These are phyloP conservation scores for Ischnura elegans DNA, from an alignment of 2,888 invertebrate species.

Conservation along the genomic window DNA sequence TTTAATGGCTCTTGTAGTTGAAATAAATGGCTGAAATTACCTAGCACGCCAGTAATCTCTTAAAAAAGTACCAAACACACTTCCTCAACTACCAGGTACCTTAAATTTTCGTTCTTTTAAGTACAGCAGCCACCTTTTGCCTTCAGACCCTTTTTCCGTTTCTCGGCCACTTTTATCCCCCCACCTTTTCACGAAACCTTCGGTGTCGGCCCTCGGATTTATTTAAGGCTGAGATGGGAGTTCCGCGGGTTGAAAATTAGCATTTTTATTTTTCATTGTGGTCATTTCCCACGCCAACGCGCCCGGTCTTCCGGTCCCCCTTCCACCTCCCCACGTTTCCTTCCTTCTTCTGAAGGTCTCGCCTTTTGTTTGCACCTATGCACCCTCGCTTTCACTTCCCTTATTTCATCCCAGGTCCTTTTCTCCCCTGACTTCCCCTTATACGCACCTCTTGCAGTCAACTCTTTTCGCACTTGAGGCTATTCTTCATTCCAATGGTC, in stretches of 20 bases:
- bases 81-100: too few species aligned
- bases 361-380: constrained; percentile 26
- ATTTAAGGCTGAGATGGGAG: too few species aligned
- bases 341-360: not conserved
- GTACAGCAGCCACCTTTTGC: not conserved
- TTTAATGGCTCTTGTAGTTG: too few species aligned
- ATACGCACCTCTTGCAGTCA: too few species aligned
- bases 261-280: constrained; percentile 63
- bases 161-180: not conserved
- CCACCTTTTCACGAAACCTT: constrained; percentile 17
- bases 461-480: too few species aligned
- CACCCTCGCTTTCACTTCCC: not conserved
- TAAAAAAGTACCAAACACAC: too few species aligned
- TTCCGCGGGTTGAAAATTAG: constrained; percentile 59
- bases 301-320: not conserved
- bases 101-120: too few species aligned
- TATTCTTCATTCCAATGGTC: too few species aligned
- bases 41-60: too few species aligned
- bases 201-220: constrained; percentile 38
- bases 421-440: not conserved
- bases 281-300: constrained; percentile 47
- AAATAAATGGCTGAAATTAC: too few species aligned
- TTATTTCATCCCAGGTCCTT: not conserved
- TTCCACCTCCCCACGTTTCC: not conserved
- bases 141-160: not conserved